Base-by-base conservation (phyloP, 1,140 invertebrate genomes). In the Tetragnatha versicolor region DNA sequence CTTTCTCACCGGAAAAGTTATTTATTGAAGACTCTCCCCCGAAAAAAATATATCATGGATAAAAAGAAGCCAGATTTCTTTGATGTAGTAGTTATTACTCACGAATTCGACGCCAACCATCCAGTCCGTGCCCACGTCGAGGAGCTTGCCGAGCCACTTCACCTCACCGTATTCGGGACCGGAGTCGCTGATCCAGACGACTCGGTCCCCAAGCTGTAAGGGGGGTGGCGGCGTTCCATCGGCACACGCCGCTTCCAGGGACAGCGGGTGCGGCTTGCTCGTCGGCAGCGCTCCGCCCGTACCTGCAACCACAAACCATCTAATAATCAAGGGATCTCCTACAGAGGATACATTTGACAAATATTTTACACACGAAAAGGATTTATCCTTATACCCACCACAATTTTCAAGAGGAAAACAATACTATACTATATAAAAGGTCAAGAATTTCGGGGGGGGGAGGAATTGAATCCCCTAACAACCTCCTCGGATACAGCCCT, bases 41-140 rank as follows among this genome's bases (percentile, higher is more conserved):
- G n/a, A n/a, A n/a, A n/a, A n/a, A n/a, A n/a, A n/a, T n/a, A n/a
- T n/a, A n/a, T n/a, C n/a, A n/a, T n/a, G n/a, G n/a, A n/a, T n/a
- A n/a, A n/a, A n/a, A n/a, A n/a, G n/a, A n/a, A n/a, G n/a, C n/a
- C n/a, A n/a, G n/a, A n/a, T n/a, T n/a, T n/a, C n/a, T n/a, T n/a
- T n/a, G n/a, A n/a, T n/a, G n/a, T n/a, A n/a, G n/a, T n/a, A n/a
- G n/a, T n/a, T n/a, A n/a, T n/a, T 17, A 87, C 88, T 85, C 85
- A 89, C 89, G 84, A 90, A 88, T 85, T 90, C 88, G 1, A 90
- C 85, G 6, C 90, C 89, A 78, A 89, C 87, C 78, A 88, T 88
- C 82, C 87, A 86, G 49, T 88, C 88, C 7, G 63, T 51, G n/a
- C 86, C 84, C 20, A 86, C 85, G 79, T 88, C 88, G 20, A 87